Base-by-base conservation (phyloP, 1,140 invertebrate species). In the Drosophila burlai region DNA sequence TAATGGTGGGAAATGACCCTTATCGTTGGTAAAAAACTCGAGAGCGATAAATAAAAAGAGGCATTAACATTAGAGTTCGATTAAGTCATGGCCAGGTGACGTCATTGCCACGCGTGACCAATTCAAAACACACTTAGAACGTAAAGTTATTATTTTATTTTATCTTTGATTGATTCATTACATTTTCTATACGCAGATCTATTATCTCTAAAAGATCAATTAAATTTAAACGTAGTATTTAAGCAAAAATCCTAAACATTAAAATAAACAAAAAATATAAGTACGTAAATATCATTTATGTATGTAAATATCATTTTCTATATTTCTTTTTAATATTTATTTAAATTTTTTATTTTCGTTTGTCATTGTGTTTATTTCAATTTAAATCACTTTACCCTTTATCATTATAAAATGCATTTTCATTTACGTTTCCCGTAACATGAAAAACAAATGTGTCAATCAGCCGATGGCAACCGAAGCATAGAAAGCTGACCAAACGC, bases 41-140 rank as follows among this genome's bases (percentile, higher is more conserved):
- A 40, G n/a, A 55, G 49, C 42, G 57, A 68, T 67, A 76, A 76
- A 61, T 58, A 62, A 67, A 42, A 13, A 42, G 31, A 42, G 36
- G 36, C 59, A 40, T 85, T 71, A 60, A 79, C 78, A 78, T 60
- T 60, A 8, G 13, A 16, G 47, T 54, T 86, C 42, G 80, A 83
- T 87, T 80, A 66, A 76, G 72, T 83, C 82, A 83, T 61, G 57
- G 69, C 18, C 69, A 43, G 54, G 29, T 73, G 67, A 40, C 31
- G 72, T 83, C 77, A 83, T 72, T 63, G 54, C 36, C 83, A 69
- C 54, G 67, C 46, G 46, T 76, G 60, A 76, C 43, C 43, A 72
- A 18, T 57, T 26, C 15, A 42, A 57, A 38, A n/a, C 3, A 38
- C 3, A 62, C 16, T 29, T 6, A 38, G 43, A 45, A 21, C n/a